These are phyloP conservation scores for Lordiphosa collinella DNA, from an alignment of 1,140 invertebrate species.

Conservation along the genomic window DNA sequence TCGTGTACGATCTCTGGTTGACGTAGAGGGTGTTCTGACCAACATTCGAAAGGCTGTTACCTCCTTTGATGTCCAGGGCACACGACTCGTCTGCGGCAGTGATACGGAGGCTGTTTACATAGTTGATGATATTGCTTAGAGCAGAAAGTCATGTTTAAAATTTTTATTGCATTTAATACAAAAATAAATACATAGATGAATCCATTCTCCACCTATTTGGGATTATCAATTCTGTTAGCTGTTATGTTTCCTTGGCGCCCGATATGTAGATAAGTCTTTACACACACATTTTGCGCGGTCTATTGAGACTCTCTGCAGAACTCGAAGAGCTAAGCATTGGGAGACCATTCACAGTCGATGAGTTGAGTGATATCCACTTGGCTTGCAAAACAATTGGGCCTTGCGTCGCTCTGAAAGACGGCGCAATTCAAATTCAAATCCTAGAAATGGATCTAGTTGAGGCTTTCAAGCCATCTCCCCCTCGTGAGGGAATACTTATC, in stretches of 20 bases:
- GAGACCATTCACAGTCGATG: no score
- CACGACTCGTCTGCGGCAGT: constrained; percentile 87
- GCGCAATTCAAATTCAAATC: no score
- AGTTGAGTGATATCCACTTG: no score
- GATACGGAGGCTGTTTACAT: constrained; percentile 92
- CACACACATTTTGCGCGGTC: no score
- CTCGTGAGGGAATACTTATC: no score
- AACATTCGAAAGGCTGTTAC: constrained; percentile 88
- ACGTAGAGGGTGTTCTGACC: constrained; percentile 86
- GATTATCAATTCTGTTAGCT: no score
- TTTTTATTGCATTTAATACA: constrained; percentile 3
- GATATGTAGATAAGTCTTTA: constrained; percentile 6
- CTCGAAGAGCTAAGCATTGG: no score
- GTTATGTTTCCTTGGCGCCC: not conserved
- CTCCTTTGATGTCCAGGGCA: constrained; percentile 87
- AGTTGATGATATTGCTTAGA: constrained; percentile 81
- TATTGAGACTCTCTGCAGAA: no score
- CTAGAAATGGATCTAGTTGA: no score
- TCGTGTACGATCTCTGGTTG: constrained; percentile 85
- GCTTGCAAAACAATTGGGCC: no score
- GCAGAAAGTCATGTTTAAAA: not conserved
- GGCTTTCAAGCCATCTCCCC: no score
- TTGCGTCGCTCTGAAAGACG: no score
- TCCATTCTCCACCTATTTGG: not conserved
- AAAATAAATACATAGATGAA: not conserved